A percentile compares a stretch with the other conserved stretches of the same genome.
Evolutionary conservation across 23 tunicate species (phyloP).

Genomic region (Trididemnum nubilum): DNA sequence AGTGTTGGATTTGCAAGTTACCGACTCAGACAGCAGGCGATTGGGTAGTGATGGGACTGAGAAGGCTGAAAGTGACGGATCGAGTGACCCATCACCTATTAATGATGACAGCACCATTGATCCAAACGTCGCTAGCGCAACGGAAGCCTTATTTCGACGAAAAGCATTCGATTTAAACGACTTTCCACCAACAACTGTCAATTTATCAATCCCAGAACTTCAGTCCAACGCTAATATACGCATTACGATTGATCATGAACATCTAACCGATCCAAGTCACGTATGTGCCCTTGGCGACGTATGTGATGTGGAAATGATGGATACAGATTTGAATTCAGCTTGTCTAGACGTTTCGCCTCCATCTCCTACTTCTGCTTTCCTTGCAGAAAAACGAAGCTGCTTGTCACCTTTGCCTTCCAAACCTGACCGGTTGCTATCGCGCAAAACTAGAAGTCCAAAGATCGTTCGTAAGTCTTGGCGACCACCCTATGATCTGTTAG

Average conservation of each 20-base stretch:
- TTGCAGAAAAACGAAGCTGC: neutral
- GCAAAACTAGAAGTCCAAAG: slow-evolving; percentile 84
- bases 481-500: slow-evolving; percentile 45
- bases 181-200: neutral
- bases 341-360: slow-evolving; percentile 1
- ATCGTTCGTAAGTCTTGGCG: slow-evolving; percentile 63
- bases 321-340: neutral
- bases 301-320: neutral
- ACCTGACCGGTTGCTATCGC: slow-evolving; percentile 58
- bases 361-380: slow-evolving; percentile 39
- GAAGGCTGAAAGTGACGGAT: slow-evolving; percentile 28
- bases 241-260: neutral
- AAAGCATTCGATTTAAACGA: neutral
- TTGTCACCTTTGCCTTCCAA: slow-evolving; percentile 29
- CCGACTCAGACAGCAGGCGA: slow-evolving; percentile 38
- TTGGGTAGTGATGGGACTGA: slow-evolving; percentile 91
- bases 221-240: neutral
- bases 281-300: neutral
- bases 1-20: slow-evolving; percentile 64
- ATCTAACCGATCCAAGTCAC: neutral
- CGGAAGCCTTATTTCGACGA: no score
- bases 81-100: neutral
- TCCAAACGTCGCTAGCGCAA: slow-evolving; percentile 10
- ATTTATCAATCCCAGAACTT: neutral
- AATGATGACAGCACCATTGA: neutral